These are phyloP conservation scores for Apostichopus parvimensis DNA, from an alignment of 35 echinoderm and acorn worm genomes.

Conservation along the genomic window DNA sequence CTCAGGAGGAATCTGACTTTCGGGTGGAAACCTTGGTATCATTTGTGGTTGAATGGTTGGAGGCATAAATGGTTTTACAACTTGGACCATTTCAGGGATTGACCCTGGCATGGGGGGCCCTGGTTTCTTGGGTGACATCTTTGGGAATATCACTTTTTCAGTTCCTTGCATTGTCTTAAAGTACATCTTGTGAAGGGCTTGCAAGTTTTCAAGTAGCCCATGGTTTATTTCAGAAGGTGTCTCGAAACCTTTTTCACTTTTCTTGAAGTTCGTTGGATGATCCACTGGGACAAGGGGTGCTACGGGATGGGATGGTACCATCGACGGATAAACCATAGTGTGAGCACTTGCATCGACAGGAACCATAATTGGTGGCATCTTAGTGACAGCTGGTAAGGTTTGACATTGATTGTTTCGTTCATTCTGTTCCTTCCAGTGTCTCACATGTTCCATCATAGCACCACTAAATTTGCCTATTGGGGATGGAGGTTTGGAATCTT, in stretches of 20 bases:
- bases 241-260: background rate
- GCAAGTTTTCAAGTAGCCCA: constrained; percentile 46
- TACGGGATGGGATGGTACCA: background rate
- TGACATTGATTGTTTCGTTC: constrained; percentile 3
- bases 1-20: constrained; percentile 40
- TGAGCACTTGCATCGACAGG: background rate
- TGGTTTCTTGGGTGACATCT: constrained; percentile 34
- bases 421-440: constrained; percentile 60
- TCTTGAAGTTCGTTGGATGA: background rate
- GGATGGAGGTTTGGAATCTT: background rate
- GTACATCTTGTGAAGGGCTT: constrained; percentile 60
- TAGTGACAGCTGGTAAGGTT: background rate
- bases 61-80: constrained; percentile 50
- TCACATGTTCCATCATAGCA: constrained; percentile 63
- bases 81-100: constrained; percentile 7
- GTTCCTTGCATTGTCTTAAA: constrained; percentile 56
- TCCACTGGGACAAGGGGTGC: background rate
- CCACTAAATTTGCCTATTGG: constrained; percentile 30
- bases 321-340: background rate
- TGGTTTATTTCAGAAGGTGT: constrained; percentile 15
- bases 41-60: constrained; percentile 28
- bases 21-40: constrained; percentile 46
- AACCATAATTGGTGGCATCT: constrained; percentile 4
- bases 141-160: constrained; percentile 37
- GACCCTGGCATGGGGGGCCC: background rate